phyloP scores from a whole-genome alignment of 2,888 invertebrate genomes.

The Craniophora ligustri region DNA sequence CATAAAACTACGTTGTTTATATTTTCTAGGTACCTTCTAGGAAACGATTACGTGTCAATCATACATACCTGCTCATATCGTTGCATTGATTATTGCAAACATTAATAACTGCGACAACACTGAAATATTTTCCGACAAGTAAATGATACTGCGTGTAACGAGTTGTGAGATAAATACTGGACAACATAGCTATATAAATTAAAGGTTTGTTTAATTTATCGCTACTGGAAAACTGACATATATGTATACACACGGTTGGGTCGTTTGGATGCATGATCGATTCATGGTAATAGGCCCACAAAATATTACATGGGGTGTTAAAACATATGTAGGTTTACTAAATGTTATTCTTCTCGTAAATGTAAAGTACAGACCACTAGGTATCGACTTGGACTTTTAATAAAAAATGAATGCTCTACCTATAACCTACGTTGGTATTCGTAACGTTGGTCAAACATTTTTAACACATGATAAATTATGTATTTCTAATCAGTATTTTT shows the following conservation, averaged over 20 bases:
- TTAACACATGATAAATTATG: neutral
- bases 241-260: no score
- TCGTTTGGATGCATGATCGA: no score
- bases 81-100: conserved; percentile 2
- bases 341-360: no score
- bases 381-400: no score
- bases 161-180: conserved; percentile 9
- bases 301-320: no score
- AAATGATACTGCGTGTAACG: conserved; percentile 1
- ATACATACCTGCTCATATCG: neutral
- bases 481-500: neutral
- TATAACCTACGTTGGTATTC: no score
- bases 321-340: no score
- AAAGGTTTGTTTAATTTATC: no score
- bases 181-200: neutral
- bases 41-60: conserved; percentile 2
- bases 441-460: neutral
- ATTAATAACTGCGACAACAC: neutral
- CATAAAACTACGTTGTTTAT: neutral
- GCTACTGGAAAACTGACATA: no score
- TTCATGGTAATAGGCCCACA: no score
- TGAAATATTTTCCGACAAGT: conserved; percentile 4
- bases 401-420: neutral
- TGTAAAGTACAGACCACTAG: no score
- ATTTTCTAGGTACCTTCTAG: neutral